Conservation (phyloP, 1,140 invertebrate species). For the Ctenoplectra terminalis region DNA sequence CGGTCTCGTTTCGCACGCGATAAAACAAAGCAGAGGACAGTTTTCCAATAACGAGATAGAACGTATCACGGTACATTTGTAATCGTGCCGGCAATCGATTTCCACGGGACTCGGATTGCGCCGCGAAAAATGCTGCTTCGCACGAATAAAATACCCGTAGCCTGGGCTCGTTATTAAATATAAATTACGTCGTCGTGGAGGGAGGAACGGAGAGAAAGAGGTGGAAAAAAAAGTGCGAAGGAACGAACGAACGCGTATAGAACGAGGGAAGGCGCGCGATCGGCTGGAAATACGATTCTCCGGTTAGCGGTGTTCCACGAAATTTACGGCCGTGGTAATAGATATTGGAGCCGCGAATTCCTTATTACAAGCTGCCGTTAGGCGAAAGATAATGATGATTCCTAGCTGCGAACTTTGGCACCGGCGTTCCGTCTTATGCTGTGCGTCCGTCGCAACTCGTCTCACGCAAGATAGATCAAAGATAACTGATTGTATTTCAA, state of each 20-base stretch:
- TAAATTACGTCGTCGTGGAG: conserved; percentile 58
- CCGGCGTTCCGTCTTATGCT: conserved; percentile 41
- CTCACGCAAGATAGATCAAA: conserved; percentile 49
- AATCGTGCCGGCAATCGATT: conserved; percentile 57
- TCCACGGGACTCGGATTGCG: conserved; percentile 53
- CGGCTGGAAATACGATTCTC: conserved; percentile 67
- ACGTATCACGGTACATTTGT: conserved; percentile 50
- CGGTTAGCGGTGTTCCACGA: conserved; percentile 53
- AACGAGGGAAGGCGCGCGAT: too few species aligned
- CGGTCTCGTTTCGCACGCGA: conserved; percentile 17
- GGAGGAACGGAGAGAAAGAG: neutral
- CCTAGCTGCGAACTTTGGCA: conserved; percentile 63
- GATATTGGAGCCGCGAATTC: conserved; percentile 68
- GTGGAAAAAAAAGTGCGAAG: too few species aligned
- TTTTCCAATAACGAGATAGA: conserved; percentile 67
- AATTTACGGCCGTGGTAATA: conserved; percentile 67
- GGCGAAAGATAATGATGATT: conserved; percentile 68
- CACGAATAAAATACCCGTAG: conserved; percentile 43
- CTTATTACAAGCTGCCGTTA: conserved; percentile 66
- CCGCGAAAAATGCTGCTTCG: conserved; percentile 53
- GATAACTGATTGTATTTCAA: conserved; percentile 57
- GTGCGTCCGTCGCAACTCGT: conserved; percentile 9
- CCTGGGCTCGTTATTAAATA: conserved; percentile 61
- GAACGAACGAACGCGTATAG: too few species aligned
- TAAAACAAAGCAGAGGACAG: conserved; percentile 38